Evolutionary conservation across 2,888 invertebrate species (phyloP).

Genomic region (Clitarchus hookeri): DNA sequence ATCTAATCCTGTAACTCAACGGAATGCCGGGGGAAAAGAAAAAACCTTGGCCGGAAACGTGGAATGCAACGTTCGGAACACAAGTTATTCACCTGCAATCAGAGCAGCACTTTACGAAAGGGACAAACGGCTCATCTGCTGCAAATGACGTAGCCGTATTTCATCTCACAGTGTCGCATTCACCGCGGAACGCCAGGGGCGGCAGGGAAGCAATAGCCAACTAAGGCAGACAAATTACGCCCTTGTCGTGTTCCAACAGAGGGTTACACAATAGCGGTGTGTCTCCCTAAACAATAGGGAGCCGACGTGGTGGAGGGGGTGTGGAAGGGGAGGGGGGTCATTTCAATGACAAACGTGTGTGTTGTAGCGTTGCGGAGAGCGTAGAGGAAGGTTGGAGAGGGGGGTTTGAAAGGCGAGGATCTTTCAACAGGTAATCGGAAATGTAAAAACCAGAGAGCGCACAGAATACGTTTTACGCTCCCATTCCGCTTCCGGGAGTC

Average conservation of each 20-base stretch:
- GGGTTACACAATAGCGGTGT: background rate
- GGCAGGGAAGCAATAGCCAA: background rate
- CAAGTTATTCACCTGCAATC: background rate
- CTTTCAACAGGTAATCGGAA: constrained; percentile 2
- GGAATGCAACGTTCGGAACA: no score
- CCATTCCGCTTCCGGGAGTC: background rate
- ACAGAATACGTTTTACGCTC: background rate
- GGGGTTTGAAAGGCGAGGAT: background rate
- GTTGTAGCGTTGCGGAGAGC: background rate
- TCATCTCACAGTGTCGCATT: background rate
- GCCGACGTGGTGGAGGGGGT: background rate
- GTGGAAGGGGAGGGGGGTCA: background rate
- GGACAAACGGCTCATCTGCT: background rate
- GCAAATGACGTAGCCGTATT: background rate
- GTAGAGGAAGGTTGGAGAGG: background rate
- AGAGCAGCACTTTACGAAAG: background rate
- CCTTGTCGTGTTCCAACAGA: background rate
- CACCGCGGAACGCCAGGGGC: background rate
- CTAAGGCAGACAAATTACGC: background rate
- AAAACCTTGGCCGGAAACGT: no score
- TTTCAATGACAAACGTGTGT: background rate
- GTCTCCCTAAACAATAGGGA: background rate
- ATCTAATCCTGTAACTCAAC: no score
- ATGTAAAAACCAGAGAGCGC: constrained; percentile 14
- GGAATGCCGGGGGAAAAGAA: no score